Conservation (phyloP, 2,797 vertebrate genomes). For the Emys orbicularis region DNA sequence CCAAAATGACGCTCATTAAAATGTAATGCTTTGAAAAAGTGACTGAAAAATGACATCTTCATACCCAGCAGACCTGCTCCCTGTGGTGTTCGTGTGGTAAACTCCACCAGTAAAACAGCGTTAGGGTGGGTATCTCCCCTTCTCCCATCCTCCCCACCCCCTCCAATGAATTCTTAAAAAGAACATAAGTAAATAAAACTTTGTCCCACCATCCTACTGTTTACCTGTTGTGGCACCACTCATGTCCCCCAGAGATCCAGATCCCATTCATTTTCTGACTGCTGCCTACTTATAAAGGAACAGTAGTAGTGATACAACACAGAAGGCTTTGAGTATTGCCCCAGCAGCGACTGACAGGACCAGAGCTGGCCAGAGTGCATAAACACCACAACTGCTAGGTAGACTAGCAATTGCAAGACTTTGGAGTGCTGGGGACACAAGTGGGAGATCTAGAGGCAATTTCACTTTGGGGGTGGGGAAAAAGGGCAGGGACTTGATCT, state of each 20-base stretch:
- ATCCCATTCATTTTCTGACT: neutral
- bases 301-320: neutral
- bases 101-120: neutral
- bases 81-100: neutral
- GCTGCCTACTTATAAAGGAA: neutral
- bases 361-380: neutral
- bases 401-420: no score
- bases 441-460: neutral
- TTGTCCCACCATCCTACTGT: neutral
- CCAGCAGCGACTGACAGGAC: neutral
- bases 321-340: neutral
- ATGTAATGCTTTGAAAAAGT: neutral
- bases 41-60: neutral
- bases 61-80: neutral
- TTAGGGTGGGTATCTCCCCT: no score
- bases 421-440: no score
- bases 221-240: neutral
- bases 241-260: neutral
- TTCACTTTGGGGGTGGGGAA: neutral
- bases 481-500: neutral
- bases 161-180: neutral
- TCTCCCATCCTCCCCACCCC: neutral
- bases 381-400: no score
- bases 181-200: neutral
- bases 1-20: neutral